Evolutionary conservation across 37 sponge, comb jelly and placozoan genomes (phyloP).

Genomic region (Chondrosia reniformis): DNA sequence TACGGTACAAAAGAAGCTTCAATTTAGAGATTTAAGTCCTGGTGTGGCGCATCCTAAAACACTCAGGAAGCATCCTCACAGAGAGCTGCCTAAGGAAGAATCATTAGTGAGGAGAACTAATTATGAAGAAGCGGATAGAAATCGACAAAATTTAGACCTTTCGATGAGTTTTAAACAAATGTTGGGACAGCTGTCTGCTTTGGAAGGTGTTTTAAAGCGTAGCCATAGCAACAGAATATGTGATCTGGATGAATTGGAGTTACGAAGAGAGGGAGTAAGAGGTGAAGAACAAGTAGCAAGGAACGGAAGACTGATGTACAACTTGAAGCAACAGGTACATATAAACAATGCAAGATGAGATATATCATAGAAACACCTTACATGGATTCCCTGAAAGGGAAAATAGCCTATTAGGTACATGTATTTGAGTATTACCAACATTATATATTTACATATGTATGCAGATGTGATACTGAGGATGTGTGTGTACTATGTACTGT

Average conservation of each 20-base stretch:
- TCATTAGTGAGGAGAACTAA: too few relatives aligned
- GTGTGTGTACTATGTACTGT: too few relatives aligned
- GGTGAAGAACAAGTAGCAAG: slow-evolving; percentile 36
- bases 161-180: slow-evolving; percentile 7
- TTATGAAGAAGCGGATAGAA: too few relatives aligned
- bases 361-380: too few relatives aligned
- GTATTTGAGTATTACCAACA: neutral
- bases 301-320: slow-evolving; percentile 46
- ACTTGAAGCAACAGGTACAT: slow-evolving; percentile 48
- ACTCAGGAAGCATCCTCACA: neutral
- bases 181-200: slow-evolving; percentile 8
- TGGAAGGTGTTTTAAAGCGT: slow-evolving; percentile 19
- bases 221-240: neutral
- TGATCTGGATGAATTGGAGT: slow-evolving; percentile 25
- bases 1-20: neutral
- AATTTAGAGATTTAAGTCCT: neutral
- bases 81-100: neutral
- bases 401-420: too few relatives aligned
- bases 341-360: too few relatives aligned
- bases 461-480: too few relatives aligned
- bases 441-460: neutral
- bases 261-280: slow-evolving; percentile 31
- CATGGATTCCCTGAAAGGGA: too few relatives aligned
- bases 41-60: neutral
- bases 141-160: too few relatives aligned